phyloP scores from a whole-genome alignment of 2,888 invertebrate species.

The Tortrix viridana region DNA sequence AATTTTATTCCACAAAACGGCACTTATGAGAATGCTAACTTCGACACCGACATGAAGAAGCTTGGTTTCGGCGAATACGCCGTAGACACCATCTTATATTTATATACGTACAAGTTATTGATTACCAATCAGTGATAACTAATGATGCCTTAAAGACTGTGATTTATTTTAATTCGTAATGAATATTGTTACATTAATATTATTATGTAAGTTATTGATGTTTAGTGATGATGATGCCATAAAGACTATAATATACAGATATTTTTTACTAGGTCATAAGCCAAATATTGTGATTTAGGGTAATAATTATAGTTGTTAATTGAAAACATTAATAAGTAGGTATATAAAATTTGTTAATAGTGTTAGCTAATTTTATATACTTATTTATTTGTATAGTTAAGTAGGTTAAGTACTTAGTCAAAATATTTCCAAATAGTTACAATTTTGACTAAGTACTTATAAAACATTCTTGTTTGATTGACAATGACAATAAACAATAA shows the following conservation, averaged over 20 bases:
- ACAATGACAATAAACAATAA: too few species aligned
- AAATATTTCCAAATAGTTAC: constrained; percentile 1
- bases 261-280: constrained; percentile 3
- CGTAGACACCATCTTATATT: too few species aligned
- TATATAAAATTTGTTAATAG: not conserved
- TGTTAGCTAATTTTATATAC: not conserved
- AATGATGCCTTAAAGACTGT: constrained; percentile 7
- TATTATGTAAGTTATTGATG: constrained; percentile 5
- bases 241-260: not conserved
- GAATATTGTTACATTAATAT: constrained; percentile 3
- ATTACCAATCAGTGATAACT: constrained; percentile 4
- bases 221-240: constrained; percentile 9
- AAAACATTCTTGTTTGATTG: too few species aligned
- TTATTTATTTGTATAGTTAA: too few species aligned
- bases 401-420: too few species aligned
- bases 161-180: constrained; percentile 2
- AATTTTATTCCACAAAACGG: too few species aligned
- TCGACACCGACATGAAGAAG: too few species aligned
- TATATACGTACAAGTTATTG: not conserved
- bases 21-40: too few species aligned
- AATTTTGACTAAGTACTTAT: constrained; percentile 3
- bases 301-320: constrained; percentile 12
- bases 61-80: too few species aligned
- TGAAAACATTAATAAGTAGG: not conserved
- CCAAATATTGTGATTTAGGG: constrained; percentile 1